phyloP scores from a whole-genome alignment of 2,113 vertebrate genomes.

The Nematolebias whitei region DNA sequence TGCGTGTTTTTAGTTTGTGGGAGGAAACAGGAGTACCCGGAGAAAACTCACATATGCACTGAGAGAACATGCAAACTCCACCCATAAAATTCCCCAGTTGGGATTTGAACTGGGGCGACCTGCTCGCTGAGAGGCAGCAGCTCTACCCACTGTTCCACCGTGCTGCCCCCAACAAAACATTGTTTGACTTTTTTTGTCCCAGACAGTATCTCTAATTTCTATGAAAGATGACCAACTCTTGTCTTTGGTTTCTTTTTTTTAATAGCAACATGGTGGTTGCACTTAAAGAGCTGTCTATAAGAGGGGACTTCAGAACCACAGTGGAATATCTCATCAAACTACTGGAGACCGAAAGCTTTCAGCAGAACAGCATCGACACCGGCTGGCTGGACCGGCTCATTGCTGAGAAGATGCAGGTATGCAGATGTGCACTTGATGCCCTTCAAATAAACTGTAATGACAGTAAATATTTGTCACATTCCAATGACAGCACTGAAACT shows the following conservation, averaged over 20 bases:
- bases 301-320: constrained; percentile 97
- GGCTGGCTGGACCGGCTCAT: constrained; percentile 98
- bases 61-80: too few relatives aligned
- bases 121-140: too few relatives aligned
- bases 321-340: constrained; percentile 98
- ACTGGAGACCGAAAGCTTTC: constrained; percentile 96
- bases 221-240: background rate
- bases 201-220: background rate
- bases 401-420: constrained; percentile 98
- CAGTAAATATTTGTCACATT: background rate
- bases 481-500: constrained; percentile 1
- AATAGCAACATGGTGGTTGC: constrained; percentile 98
- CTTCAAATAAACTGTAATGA: background rate
- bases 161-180: too few relatives aligned
- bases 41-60: too few relatives aligned
- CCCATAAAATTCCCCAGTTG: too few relatives aligned
- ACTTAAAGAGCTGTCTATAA: constrained; percentile 95
- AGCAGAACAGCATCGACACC: constrained; percentile 95
- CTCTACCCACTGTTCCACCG: too few relatives aligned
- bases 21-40: too few relatives aligned
- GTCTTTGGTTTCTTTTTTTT: constrained; percentile 5
- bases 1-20: too few relatives aligned
- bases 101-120: too few relatives aligned
- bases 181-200: background rate
- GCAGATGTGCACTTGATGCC: background rate